These are phyloP conservation scores for Esperia sulphurella DNA, from an alignment of 2,888 invertebrate genomes.

Conservation along the genomic window DNA sequence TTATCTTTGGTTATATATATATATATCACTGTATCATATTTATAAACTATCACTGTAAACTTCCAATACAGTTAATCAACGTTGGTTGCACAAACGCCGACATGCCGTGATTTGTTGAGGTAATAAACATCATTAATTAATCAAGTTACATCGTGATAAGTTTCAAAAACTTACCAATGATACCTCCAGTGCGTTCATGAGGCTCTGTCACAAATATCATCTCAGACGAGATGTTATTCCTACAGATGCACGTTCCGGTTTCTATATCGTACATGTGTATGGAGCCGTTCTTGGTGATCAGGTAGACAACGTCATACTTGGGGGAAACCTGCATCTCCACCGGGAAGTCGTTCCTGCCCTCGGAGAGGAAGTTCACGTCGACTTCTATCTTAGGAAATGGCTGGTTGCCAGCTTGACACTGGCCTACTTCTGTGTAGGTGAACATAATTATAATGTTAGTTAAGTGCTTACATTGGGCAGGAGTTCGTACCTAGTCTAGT, in stretches of 20 bases:
- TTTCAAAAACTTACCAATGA: slow-evolving; percentile 84
- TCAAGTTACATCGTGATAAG: too few species aligned
- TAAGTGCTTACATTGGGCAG: too few species aligned
- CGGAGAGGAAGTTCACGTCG: slow-evolving; percentile 99
- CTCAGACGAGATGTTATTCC: slow-evolving; percentile 98
- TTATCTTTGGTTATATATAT: too few species aligned
- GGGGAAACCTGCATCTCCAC: slow-evolving; percentile 99
- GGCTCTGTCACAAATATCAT: slow-evolving; percentile 99
- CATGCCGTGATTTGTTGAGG: too few species aligned
- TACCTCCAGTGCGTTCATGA: slow-evolving; percentile 96
- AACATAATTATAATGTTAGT: background rate
- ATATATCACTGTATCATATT: too few species aligned
- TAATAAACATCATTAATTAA: too few species aligned
- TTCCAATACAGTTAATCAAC: too few species aligned
- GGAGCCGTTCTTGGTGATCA: slow-evolving; percentile 99
- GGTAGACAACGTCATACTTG: slow-evolving; percentile 97
- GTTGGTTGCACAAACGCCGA: too few species aligned
- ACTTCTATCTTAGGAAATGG: slow-evolving; percentile 99
- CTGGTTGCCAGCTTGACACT: slow-evolving; percentile 95
- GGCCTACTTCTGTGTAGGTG: slow-evolving; percentile 88
- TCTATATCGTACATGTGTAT: slow-evolving; percentile 99
- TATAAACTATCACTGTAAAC: too few species aligned
- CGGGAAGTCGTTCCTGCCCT: slow-evolving; percentile 98
- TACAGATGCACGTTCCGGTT: slow-evolving; percentile 97
- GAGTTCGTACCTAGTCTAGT: too few species aligned